A percentile compares a stretch with the other conserved stretches of the same genome.
phyloP scores from a whole-genome alignment of 2,113 vertebrate species.

The Odocoileus hemionus region DNA sequence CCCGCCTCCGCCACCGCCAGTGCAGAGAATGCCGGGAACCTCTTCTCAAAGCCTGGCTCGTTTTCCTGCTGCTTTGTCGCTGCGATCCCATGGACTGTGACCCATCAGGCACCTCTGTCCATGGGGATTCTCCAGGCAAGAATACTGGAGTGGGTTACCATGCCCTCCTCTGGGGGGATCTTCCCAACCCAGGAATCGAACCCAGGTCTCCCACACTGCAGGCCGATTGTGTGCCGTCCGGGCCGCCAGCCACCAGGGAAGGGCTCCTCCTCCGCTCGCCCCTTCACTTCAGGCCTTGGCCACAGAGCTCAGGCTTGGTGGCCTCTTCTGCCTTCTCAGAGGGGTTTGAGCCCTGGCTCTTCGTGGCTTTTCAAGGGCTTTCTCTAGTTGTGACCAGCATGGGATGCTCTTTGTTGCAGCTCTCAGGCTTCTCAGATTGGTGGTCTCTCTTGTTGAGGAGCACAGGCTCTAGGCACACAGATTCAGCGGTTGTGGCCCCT shows the following conservation, averaged over 20 bases:
- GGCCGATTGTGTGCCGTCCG: accelerated
- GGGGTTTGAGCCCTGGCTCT: background rate
- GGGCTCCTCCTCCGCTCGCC: background rate
- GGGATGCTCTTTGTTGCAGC: background rate
- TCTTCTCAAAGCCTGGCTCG: background rate
- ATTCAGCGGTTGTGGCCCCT: background rate
- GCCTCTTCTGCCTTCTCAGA: background rate
- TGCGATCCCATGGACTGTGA: background rate
- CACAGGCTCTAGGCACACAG: background rate
- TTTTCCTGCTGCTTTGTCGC: background rate
- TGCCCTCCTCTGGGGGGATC: background rate
- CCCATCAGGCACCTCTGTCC: background rate
- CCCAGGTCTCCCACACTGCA: background rate
- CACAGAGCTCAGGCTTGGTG: background rate
- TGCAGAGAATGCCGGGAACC: background rate
- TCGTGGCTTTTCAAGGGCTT: background rate
- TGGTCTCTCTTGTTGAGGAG: background rate
- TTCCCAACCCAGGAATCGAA: background rate
- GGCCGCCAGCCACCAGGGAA: background rate
- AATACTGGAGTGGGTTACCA: background rate
- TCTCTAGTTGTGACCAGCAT: background rate
- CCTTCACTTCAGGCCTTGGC: background rate
- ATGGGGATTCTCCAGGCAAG: background rate
- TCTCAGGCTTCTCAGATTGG: background rate
- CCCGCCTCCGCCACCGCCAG: accelerated